Percentiles rank a stretch among this genome's conserved stretches.
These are phyloP conservation scores for Eupithecia exiguata DNA, from an alignment of 2,888 invertebrate genomes.

Conservation along the genomic window DNA sequence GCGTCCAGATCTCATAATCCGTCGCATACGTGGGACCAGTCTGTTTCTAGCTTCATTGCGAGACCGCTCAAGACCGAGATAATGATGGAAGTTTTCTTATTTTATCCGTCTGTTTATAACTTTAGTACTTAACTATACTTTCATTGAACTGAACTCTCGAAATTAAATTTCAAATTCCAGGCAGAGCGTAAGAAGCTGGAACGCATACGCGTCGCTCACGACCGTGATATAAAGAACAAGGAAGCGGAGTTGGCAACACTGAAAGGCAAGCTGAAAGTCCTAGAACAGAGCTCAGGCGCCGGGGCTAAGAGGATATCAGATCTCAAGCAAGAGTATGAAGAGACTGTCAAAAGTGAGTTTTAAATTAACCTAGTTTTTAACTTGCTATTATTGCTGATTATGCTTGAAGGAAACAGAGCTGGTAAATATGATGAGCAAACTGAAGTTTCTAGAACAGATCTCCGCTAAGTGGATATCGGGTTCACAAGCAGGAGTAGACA, in stretches of 20 bases:
- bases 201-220: slow-evolving; percentile 86
- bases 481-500: slow-evolving; percentile 82
- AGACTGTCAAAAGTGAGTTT: slow-evolving; percentile 82
- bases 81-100: too few relatives aligned
- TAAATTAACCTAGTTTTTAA: neutral
- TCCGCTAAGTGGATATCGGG: slow-evolving; percentile 85
- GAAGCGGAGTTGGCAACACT: slow-evolving; percentile 90
- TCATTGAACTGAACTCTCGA: too few relatives aligned
- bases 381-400: too few relatives aligned
- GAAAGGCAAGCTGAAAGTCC: slow-evolving; percentile 87
- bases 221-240: slow-evolving; percentile 90
- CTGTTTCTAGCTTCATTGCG: too few relatives aligned
- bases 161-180: slow-evolving; percentile 59
- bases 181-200: slow-evolving; percentile 87
- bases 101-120: too few relatives aligned
- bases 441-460: slow-evolving; percentile 86
- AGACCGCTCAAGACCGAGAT: too few relatives aligned
- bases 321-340: slow-evolving; percentile 87
- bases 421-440: too few relatives aligned
- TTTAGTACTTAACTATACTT: too few relatives aligned
- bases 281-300: slow-evolving; percentile 85
- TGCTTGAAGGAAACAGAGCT: slow-evolving; percentile 92
- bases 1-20: too few relatives aligned
- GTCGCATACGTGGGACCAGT: too few relatives aligned
- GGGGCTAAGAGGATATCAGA: slow-evolving; percentile 87